A percentile compares a stretch with the other conserved stretches of the same genome.
These are phyloP conservation scores for Ondatra zibethicus DNA, from an alignment of 2,113 vertebrate species.

Conservation along the genomic window DNA sequence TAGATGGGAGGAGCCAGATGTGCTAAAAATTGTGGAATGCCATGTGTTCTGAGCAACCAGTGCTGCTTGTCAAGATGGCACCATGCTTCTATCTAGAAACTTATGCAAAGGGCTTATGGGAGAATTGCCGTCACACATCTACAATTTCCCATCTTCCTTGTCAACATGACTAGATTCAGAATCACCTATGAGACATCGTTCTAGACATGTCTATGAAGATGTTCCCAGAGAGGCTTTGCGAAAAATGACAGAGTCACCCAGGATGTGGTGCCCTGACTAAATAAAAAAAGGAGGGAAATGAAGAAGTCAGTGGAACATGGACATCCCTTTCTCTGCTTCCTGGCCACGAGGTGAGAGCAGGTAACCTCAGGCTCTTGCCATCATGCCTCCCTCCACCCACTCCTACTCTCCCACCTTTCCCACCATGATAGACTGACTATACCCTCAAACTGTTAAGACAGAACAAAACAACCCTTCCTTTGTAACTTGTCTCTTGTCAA, in stretches of 20 bases:
- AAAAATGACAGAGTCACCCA: neutral
- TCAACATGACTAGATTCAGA: neutral
- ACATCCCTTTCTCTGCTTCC: neutral
- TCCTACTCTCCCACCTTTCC: too few species aligned
- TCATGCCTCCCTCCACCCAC: neutral
- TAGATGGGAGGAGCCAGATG: neutral
- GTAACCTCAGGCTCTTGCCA: neutral
- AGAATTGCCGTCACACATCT: neutral
- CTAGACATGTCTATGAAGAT: neutral
- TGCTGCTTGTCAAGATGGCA: neutral
- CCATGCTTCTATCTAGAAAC: neutral
- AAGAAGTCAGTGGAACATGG: neutral
- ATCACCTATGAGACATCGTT: neutral
- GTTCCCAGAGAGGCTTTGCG: neutral
- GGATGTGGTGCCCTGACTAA: neutral
- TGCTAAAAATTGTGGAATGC: neutral
- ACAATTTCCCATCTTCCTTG: neutral
- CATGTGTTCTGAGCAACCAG: neutral
- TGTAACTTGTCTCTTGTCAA: neutral
- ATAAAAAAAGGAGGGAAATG: neutral
- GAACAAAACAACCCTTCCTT: too few species aligned
- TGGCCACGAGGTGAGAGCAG: neutral
- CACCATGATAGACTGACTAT: neutral
- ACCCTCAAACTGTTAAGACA: neutral
- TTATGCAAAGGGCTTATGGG: neutral